Evolutionary conservation across 2,888 invertebrate genomes (phyloP).

Genomic region (Drosophila paracracens): DNA sequence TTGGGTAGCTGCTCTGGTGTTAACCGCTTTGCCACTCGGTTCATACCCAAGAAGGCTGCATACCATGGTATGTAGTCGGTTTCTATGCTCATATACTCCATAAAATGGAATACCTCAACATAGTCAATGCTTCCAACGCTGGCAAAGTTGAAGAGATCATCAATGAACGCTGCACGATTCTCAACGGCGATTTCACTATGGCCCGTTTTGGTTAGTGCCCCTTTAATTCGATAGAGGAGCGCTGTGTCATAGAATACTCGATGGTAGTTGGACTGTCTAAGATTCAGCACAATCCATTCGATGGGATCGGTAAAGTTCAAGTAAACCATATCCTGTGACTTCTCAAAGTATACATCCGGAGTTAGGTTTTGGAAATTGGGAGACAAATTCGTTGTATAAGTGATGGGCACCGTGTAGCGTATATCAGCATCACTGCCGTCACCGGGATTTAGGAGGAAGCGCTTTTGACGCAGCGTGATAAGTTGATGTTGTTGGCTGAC

Average conservation of each 20-base stretch:
- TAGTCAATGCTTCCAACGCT: constrained; percentile 84
- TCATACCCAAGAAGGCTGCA: constrained; percentile 86
- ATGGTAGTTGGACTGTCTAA: constrained; percentile 85
- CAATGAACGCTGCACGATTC: constrained; percentile 91
- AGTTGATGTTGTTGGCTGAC: constrained; percentile 15
- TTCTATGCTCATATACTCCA: constrained; percentile 89
- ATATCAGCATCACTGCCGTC: constrained; percentile 62
- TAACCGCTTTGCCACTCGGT: constrained; percentile 57
- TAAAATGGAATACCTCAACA: constrained; percentile 86
- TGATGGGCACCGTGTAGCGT: constrained; percentile 80
- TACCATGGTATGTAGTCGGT: constrained; percentile 91
- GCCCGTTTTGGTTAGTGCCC: constrained; percentile 48
- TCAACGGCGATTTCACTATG: constrained; percentile 81
- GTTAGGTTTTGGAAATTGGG: constrained; percentile 67
- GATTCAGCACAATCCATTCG: constrained; percentile 81
- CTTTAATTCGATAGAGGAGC: constrained; percentile 86
- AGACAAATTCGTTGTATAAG: constrained; percentile 70
- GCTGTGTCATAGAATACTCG: constrained; percentile 89
- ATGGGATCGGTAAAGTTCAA: constrained; percentile 42
- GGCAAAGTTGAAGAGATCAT: constrained; percentile 90
- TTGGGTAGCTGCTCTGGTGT: constrained; percentile 57
- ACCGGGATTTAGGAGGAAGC: constrained; percentile 63
- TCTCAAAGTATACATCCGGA: constrained; percentile 65
- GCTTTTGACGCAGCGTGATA: constrained; percentile 63
- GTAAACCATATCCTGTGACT: constrained; percentile 9